phyloP scores from a whole-genome alignment of 1,140 invertebrate species.

The Lordiphosa clarofinis region DNA sequence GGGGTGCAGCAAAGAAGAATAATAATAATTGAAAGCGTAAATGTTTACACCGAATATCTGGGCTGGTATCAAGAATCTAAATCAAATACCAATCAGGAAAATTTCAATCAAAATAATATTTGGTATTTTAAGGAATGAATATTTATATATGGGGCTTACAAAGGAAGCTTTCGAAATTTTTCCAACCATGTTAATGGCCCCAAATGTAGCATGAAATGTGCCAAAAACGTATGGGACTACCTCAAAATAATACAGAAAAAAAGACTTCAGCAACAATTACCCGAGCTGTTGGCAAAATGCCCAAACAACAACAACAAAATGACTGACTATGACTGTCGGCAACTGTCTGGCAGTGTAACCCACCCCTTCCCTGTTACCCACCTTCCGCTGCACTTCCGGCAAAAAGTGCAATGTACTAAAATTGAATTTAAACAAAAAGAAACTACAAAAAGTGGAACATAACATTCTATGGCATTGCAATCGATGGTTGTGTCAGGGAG shows the following conservation, averaged over 20 bases:
- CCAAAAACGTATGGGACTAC: conserved; percentile 1
- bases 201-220: too few relatives aligned
- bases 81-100: too few relatives aligned
- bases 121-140: too few relatives aligned
- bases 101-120: too few relatives aligned
- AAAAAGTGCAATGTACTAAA: conserved; percentile 77
- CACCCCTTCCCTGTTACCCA: conserved; percentile 19
- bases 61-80: too few relatives aligned
- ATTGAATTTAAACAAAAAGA: conserved; percentile 74
- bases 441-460: conserved; percentile 54
- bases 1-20: background rate
- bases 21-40: background rate
- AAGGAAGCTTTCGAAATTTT: too few relatives aligned
- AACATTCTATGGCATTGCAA: conserved; percentile 37
- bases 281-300: conserved; percentile 45
- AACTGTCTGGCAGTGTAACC: conserved; percentile 16
- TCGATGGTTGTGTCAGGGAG: conserved; percentile 6
- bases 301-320: conserved; percentile 21
- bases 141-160: too few relatives aligned
- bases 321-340: conserved; percentile 15
- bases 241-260: conserved; percentile 2
- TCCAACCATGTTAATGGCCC: conserved; percentile 12
- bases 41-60: too few relatives aligned
- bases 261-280: background rate
- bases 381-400: conserved; percentile 67